Evolutionary conservation across 2,797 vertebrate genomes (phyloP).

Genomic region (Pipistrellus pipistrellus): DNA sequence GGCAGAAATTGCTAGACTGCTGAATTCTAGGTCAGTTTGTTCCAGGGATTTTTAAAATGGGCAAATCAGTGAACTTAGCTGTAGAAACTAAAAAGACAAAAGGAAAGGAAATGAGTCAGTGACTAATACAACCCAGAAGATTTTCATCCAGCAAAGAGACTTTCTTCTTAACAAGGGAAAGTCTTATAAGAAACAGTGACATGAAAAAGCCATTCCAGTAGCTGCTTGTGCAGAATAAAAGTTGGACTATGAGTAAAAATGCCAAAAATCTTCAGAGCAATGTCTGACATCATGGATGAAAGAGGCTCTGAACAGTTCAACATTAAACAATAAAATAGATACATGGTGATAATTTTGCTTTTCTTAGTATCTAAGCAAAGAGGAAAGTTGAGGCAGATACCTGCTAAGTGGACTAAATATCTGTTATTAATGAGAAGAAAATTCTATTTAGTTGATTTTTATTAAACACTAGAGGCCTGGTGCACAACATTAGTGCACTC

Average conservation of each 20-base stretch:
- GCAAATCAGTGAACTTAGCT: neutral
- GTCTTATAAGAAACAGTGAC: neutral
- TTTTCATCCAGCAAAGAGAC: neutral
- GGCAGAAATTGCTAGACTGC: neutral
- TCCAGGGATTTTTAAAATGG: neutral
- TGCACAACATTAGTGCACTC: no score
- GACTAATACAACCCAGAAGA: neutral
- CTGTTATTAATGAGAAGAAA: no score
- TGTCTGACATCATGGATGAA: neutral
- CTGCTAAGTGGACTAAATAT: no score
- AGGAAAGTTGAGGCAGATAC: no score
- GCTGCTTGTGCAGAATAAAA: slow-evolving; percentile 22
- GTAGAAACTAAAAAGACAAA: slow-evolving; percentile 10
- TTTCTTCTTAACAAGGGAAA: neutral
- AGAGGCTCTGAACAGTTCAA: neutral
- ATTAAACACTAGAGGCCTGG: no score
- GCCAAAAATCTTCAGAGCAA: neutral
- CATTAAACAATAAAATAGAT: neutral
- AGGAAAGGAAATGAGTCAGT: neutral
- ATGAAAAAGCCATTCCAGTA: neutral
- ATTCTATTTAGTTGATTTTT: no score
- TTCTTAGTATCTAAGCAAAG: neutral
- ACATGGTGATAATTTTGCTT: neutral
- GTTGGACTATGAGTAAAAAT: slow-evolving; percentile 6
- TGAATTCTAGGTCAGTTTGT: neutral